Base-by-base conservation (phyloP, 1,140 invertebrate species). In the Aporrectodea caliginosa region DNA sequence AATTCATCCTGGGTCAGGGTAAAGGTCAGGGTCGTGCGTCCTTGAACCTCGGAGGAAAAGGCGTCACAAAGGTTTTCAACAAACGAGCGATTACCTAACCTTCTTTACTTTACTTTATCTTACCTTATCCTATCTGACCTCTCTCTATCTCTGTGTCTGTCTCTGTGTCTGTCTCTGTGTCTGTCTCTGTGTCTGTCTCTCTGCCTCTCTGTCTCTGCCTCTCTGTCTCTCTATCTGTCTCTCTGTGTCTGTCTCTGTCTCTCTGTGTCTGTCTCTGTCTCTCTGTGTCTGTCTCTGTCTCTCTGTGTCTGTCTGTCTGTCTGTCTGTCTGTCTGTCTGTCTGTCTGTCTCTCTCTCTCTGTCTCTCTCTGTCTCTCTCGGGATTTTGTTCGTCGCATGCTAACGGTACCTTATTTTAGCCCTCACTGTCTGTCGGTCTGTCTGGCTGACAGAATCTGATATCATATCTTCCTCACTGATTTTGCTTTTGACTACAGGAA, bases 281-380 rank as follows among this genome's bases (percentile, higher is more conserved):
- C 70, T 72, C 2, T 29, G 2, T 72, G 70, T 29, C 70, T 72
- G 70, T 29, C 70, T 72, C 2, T 29, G 2, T 72, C 2, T 29
- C 70, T 72, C 2, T 29, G 2, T 72, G 70, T 29, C 70, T 72
- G 70, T 29, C 70, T 72, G 70, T 29, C 70, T 72, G 70, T 29
- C 58, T 69, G 58, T 16, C 58, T 69, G 58, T 16, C 58, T 69
- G 58, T 16, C 58, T 69, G 58, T 16, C 58, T 69, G 58, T 16
- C 58, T 69, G 58, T 27, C 33, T 69, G 58, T 27, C 33, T 69
- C n/a, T n/a, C n/a, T n/a, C n/a, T n/a, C 30, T 72, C 77, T n/a
- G n/a, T n/a, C n/a, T n/a, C n/a, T n/a, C n/a, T n/a, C n/a, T n/a
- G n/a, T n/a, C n/a, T n/a, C n/a, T n/a, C n/a, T n/a, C n/a, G n/a